Percentiles rank a stretch among this genome's conserved stretches.
phyloP scores from a whole-genome alignment of 2,797 vertebrate genomes.

The Tokudaia muenninki region DNA sequence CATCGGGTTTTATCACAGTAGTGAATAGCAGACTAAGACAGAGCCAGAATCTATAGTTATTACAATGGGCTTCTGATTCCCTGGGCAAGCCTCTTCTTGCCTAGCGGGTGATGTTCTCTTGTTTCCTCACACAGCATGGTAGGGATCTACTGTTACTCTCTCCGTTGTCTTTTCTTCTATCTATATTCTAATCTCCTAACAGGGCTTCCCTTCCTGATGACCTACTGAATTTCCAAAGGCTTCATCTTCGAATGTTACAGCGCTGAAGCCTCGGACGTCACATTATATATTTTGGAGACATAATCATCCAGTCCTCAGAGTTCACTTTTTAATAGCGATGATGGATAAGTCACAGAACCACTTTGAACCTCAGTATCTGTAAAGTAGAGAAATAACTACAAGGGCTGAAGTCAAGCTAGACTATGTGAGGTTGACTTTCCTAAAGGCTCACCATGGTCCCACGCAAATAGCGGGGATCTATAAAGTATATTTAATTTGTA shows the following conservation, averaged over 20 bases:
- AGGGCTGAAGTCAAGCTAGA: background rate
- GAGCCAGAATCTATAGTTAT: background rate
- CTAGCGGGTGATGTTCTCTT: too few species aligned
- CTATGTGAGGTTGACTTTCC: background rate
- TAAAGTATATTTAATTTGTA: conserved; percentile 34
- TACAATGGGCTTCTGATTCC: background rate
- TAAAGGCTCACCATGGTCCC: background rate
- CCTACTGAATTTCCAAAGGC: background rate
- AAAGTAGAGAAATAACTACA: background rate
- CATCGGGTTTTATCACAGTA: background rate
- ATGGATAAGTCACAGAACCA: background rate
- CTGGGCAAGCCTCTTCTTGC: background rate
- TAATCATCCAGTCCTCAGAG: background rate
- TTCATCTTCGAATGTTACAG: background rate
- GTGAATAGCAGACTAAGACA: background rate
- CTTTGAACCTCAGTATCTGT: background rate
- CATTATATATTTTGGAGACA: background rate
- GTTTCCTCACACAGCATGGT: background rate
- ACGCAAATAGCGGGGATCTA: background rate
- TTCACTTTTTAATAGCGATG: background rate
- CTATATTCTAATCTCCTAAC: background rate
- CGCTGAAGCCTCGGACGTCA: background rate
- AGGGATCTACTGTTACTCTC: too few species aligned
- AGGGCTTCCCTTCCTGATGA: background rate
- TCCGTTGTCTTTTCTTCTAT: background rate